These are phyloP conservation scores for Tautogolabrus adspersus DNA, from an alignment of 2,113 vertebrate genomes.

Conservation along the genomic window DNA sequence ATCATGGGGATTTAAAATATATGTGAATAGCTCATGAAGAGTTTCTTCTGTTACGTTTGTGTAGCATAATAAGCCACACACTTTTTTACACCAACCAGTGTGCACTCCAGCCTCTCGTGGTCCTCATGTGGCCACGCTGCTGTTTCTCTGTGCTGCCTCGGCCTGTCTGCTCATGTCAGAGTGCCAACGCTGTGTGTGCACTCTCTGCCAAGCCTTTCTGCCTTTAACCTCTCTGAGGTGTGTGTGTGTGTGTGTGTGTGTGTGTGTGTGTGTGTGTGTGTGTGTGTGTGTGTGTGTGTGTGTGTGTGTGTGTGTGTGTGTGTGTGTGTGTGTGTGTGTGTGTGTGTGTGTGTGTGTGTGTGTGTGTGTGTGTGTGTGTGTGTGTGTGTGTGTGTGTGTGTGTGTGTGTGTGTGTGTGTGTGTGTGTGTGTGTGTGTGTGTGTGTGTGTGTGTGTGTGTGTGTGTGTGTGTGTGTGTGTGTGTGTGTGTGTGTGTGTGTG, in stretches of 20 bases:
- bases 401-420: conserved; percentile 11
- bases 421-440: conserved; percentile 15
- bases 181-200: conserved; percentile 1
- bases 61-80: neutral
- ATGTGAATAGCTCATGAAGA: neutral
- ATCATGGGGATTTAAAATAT: neutral
- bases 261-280: conserved; percentile 9
- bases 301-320: no score
- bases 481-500: conserved; percentile 16
- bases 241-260: conserved; percentile 13
- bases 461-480: conserved; percentile 11
- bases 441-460: conserved; percentile 13
- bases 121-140: neutral
- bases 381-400: conserved; percentile 17
- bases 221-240: conserved; percentile 12
- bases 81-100: neutral
- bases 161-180: neutral
- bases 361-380: conserved; percentile 10
- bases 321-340: no score
- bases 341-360: conserved; percentile 15
- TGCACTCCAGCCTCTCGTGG: neutral
- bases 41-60: neutral
- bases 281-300: conserved; percentile 16
- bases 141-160: neutral
- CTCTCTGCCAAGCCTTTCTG: neutral